phyloP scores from a whole-genome alignment of 2,113 vertebrate species.

The Coturnix japonica region DNA sequence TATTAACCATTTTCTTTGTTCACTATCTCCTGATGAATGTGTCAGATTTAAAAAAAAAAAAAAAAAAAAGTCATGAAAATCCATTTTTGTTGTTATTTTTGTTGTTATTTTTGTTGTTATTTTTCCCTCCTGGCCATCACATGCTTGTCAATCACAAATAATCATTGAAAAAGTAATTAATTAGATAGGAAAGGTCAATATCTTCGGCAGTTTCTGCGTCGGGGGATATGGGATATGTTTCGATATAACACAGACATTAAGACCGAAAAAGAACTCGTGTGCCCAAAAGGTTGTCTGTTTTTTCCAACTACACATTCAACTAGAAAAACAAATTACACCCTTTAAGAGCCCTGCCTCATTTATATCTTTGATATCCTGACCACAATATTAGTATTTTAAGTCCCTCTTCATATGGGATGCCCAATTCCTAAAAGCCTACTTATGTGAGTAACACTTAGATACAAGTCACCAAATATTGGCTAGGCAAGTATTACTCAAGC shows the following conservation, averaged over 20 bases:
- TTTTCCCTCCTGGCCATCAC: background rate
- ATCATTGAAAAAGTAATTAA: background rate
- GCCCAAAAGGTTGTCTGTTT: background rate
- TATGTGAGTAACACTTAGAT: background rate
- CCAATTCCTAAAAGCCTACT: background rate
- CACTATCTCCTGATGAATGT: background rate
- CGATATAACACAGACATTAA: background rate
- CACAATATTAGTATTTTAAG: background rate
- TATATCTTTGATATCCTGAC: background rate
- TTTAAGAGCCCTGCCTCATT: background rate
- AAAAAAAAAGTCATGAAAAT: background rate
- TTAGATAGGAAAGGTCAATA: constrained; percentile 35
- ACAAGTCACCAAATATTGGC: background rate
- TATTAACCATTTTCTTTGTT: constrained; percentile 55
- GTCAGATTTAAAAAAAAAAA: background rate
- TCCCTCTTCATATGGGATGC: background rate
- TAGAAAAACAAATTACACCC: background rate
- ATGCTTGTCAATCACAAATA: constrained; percentile 22
- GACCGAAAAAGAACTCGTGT: background rate
- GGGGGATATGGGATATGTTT: background rate
- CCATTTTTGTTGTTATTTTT: background rate
- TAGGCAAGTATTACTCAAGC: background rate
- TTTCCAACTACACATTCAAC: constrained; percentile 2
- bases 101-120: background rate
- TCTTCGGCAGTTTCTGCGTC: background rate